phyloP scores from a whole-genome alignment of 2,797 vertebrate genomes.

The Coregonus suidteri region DNA sequence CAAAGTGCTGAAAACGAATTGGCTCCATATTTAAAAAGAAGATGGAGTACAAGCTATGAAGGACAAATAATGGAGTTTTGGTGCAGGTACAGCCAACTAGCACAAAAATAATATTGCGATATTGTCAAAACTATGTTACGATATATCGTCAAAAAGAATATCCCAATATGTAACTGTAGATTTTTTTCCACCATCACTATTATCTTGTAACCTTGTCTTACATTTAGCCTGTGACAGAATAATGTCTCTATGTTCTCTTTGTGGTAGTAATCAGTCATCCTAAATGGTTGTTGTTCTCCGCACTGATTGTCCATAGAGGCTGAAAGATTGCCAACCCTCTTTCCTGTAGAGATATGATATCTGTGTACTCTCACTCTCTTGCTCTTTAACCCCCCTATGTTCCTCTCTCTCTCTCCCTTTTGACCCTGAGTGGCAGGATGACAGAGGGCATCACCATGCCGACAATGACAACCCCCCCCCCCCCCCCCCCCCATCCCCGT shows the following conservation, averaged over 20 bases:
- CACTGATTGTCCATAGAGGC: slow-evolving; percentile 17
- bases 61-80: no score
- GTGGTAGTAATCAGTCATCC: slow-evolving; percentile 1
- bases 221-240: slow-evolving; percentile 13
- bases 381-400: background rate
- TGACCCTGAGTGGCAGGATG: slow-evolving; percentile 23
- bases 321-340: slow-evolving; percentile 16
- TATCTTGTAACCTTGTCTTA: slow-evolving; percentile 17
- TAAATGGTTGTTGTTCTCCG: background rate
- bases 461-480: slow-evolving; percentile 18
- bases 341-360: slow-evolving; percentile 17
- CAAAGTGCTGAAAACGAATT: no score
- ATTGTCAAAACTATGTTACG: no score
- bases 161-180: no score
- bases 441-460: slow-evolving; percentile 39
- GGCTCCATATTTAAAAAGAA: no score
- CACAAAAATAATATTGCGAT: no score
- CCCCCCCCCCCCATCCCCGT: background rate
- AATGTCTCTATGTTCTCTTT: background rate
- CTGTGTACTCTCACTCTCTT: background rate
- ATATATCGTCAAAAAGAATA: no score
- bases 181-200: no score
- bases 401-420: slow-evolving; percentile 2
- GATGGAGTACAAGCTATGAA: no score
- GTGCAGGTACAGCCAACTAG: no score